Conservation (phyloP, 2,113 vertebrate genomes). For the Gnathonemus echidnorhynchus region DNA sequence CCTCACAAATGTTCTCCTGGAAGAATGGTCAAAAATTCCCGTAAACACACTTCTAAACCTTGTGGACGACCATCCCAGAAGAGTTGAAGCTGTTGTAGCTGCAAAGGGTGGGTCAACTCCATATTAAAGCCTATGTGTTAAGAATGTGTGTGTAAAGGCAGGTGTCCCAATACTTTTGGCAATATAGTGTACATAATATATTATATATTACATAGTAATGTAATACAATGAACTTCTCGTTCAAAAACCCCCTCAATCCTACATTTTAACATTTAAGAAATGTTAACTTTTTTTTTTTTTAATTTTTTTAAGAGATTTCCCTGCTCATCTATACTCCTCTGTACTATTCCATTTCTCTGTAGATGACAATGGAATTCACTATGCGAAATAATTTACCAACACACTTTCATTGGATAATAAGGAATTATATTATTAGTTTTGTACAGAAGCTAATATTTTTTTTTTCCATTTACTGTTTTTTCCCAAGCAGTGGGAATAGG, state of each 20-base stretch:
- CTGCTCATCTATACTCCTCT: neutral
- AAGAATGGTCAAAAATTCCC: too few relatives aligned
- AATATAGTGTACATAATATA: too few relatives aligned
- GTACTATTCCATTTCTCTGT: neutral
- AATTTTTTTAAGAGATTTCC: neutral
- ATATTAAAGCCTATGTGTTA: too few relatives aligned
- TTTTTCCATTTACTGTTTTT: neutral
- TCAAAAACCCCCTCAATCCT: neutral
- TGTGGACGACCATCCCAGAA: too few relatives aligned
- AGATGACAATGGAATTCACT: neutral
- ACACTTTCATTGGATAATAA: neutral
- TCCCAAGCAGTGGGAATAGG: neutral
- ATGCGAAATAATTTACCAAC: neutral
- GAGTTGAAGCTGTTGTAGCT: too few relatives aligned
- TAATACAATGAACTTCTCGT: neutral
- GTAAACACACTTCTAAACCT: too few relatives aligned
- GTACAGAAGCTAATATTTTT: neutral
- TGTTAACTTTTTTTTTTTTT: neutral
- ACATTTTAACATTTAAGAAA: neutral
- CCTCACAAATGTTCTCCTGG: too few relatives aligned
- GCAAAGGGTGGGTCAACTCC: too few relatives aligned
- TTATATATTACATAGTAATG: neutral
- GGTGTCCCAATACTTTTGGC: too few relatives aligned
- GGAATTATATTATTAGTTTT: neutral
- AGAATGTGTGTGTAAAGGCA: too few relatives aligned